A percentile compares a stretch with the other conserved stretches of the same genome.
These are phyloP conservation scores for Tapirus terrestris DNA, from an alignment of 2,113 vertebrate species.

Conservation along the genomic window DNA sequence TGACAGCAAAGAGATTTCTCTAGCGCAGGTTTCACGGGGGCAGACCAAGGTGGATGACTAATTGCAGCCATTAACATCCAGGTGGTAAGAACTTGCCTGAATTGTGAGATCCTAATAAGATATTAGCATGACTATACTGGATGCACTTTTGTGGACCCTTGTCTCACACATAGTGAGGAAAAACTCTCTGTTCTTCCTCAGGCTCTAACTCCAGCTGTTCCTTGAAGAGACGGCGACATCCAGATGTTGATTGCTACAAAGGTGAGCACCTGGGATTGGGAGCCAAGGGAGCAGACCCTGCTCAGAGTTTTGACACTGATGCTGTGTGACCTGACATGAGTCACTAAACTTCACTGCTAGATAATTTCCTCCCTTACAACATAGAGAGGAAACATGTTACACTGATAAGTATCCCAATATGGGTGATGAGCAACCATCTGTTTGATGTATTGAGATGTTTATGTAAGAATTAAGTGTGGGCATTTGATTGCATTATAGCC, in stretches of 20 bases:
- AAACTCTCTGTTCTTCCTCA: not conserved
- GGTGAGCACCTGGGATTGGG: rapidly evolving
- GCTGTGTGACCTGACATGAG: not conserved
- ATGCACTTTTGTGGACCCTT: not conserved
- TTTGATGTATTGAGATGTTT: not conserved
- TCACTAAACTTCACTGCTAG: not conserved
- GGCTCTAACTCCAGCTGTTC: constrained; percentile 5
- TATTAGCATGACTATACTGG: constrained; percentile 22
- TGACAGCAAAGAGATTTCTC: constrained; percentile 43
- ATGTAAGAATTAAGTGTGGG: not conserved
- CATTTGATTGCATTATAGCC: not conserved
- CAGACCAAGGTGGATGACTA: constrained; percentile 51
- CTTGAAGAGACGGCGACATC: not conserved
- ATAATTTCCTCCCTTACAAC: not conserved
- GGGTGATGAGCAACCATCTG: not conserved
- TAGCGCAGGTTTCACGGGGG: not conserved
- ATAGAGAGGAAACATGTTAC: not conserved
- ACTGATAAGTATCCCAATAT: not conserved
- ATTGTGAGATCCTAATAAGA: not conserved
- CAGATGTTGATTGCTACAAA: not conserved
- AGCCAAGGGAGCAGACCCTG: not conserved
- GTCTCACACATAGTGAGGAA: not conserved
- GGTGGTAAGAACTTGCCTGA: constrained; percentile 62
- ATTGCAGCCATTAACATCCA: constrained; percentile 63
- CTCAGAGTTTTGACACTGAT: not conserved